Evolutionary conservation across 64 coral and sea anemone species (phyloP), one percentile per base, ranked within the genome.

Genomic region (Trachythela sp.): DNA sequence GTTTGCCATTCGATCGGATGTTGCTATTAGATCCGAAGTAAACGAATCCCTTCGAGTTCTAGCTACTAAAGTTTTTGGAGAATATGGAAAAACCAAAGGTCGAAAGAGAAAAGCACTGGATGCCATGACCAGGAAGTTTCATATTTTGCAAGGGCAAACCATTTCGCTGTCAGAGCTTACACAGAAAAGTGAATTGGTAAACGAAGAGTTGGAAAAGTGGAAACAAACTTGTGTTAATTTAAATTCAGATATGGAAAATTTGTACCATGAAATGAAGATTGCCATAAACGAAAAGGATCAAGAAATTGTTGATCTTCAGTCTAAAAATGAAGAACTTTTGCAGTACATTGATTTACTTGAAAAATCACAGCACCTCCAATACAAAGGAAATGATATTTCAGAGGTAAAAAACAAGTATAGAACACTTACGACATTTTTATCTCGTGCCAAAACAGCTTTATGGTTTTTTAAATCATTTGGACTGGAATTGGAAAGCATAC

Each of bases 51-150:
- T 80, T 80, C 10, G 75, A 80, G 75, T 80, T 80, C 37, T 80
- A 80, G 75, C 75, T 80, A 29, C 75, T 80, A 80, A 80, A 9
- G 32, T 80, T 36, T 80, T 29, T 80, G 33, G 75, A 37, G 75
- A 80, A 80, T 80, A 80, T 80, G 75, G 75, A 15, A 80, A 80
- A 80, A 80, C 75, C 75, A 80, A 35, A 13, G 75, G 75, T 80
- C 10, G 75, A 22, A 80, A 37, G 75, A 80, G 75, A 80, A 80
- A 80, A 80, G 75, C 27, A 35, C 75, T 80, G 75, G 75, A 80
- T 80, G 75, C 75, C 30, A 80, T 35, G 75, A 80, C 26, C 26
- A 13, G 37, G 75, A 80, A 10, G 75, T 80, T 80, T 80, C 75
- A 80, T 1, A 35, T 80, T 80, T 80, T 80, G 75, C 33, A 80